phyloP scores from a whole-genome alignment of 2,888 invertebrate genomes.

The Dryocosmus kuriphilus region DNA sequence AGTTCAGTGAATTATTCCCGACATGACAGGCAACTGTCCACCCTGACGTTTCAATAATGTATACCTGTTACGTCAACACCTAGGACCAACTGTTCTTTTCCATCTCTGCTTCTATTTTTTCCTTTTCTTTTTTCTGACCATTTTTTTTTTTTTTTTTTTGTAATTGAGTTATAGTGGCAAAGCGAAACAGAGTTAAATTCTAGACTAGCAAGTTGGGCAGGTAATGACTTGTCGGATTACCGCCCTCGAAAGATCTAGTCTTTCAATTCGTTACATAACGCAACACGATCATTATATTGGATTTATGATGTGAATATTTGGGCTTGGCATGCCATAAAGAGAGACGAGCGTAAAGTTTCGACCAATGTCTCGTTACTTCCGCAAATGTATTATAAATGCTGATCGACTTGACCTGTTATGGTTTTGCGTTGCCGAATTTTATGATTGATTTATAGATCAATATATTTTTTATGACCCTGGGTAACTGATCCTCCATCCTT shows the following conservation, averaged over 20 bases:
- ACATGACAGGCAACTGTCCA: slow-evolving; percentile 19
- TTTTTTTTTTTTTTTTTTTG: neutral
- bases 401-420: slow-evolving; percentile 38
- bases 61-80: slow-evolving; percentile 27
- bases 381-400: slow-evolving; percentile 40
- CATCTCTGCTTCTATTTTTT: neutral
- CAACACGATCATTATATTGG: slow-evolving; percentile 53
- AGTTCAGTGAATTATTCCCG: slow-evolving; percentile 14
- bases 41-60: slow-evolving; percentile 19
- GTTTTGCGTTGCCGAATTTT: neutral
- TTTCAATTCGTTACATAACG: slow-evolving; percentile 54
- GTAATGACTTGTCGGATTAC: slow-evolving; percentile 52
- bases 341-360: slow-evolving; percentile 44
- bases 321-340: slow-evolving; percentile 52
- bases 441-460: neutral
- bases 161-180: neutral
- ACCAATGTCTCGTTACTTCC: slow-evolving; percentile 54
- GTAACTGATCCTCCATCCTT: neutral
- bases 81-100: neutral
- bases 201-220: slow-evolving; percentile 30
- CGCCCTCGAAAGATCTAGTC: slow-evolving; percentile 46
- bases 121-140: no score
- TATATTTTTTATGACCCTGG: neutral
- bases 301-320: slow-evolving; percentile 56
- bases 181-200: neutral